Percentiles rank a stretch among this genome's conserved stretches.
phyloP scores from a whole-genome alignment of 2,888 invertebrate genomes.

The Melieria omissa region DNA sequence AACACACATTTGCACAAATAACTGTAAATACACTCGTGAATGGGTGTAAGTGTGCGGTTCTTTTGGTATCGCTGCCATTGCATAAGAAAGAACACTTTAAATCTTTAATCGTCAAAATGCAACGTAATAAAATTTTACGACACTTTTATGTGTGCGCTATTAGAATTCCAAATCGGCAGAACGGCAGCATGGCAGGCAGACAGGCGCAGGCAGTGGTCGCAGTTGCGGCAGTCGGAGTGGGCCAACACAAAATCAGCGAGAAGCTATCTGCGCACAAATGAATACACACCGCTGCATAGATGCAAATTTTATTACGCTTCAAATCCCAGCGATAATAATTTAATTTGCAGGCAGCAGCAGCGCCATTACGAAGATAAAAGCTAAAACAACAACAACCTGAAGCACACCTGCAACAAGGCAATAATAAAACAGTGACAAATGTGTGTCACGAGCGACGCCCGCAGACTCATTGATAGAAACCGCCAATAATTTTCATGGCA shows the following conservation, averaged over 20 bases:
- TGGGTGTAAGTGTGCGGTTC: neutral
- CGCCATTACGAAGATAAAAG: neutral
- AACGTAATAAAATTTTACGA: slow-evolving; percentile 35
- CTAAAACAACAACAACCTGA: too few relatives aligned
- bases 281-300: slow-evolving; percentile 16
- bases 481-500: slow-evolving; percentile 26
- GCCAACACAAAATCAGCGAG: slow-evolving; percentile 11
- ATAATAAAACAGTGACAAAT: slow-evolving; percentile 22
- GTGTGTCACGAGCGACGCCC: slow-evolving; percentile 15
- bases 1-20: neutral
- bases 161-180: slow-evolving; percentile 24
- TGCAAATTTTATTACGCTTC: slow-evolving; percentile 34
- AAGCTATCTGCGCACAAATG: slow-evolving; percentile 15
- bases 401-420: neutral
- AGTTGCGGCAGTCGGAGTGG: slow-evolving; percentile 13
- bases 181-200: neutral
- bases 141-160: slow-evolving; percentile 24
- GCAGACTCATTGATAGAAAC: slow-evolving; percentile 24
- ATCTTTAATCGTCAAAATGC: slow-evolving; percentile 26
- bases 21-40: neutral
- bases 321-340: slow-evolving; percentile 32
- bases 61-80: neutral
- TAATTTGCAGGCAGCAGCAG: slow-evolving; percentile 22
- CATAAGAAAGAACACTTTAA: slow-evolving; percentile 2
- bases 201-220: neutral